Conservation (phyloP, 2,888 invertebrate species). For the Pegoplata infirma region DNA sequence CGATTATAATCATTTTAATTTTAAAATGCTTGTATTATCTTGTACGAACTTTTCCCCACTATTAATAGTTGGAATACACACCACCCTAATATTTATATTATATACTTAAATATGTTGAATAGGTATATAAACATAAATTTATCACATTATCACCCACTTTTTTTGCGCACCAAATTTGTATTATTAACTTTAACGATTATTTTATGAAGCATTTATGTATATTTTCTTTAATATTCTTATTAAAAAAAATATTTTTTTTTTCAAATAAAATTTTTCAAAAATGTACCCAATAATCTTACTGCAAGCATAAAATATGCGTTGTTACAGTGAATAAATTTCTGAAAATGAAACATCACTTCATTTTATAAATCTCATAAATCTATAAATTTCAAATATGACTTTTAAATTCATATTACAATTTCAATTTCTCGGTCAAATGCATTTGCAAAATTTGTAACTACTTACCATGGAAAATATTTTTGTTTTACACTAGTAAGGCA, state of each 20-base stretch:
- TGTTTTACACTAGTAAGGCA: no score
- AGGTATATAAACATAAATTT: neutral
- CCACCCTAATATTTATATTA: no score
- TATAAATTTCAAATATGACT: constrained; percentile 41
- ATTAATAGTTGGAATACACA: no score
- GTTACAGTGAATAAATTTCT: neutral
- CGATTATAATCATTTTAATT: no score
- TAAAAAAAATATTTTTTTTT: no score
- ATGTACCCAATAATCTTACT: neutral
- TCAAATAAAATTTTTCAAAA: neutral
- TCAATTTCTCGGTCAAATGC: constrained; percentile 64
- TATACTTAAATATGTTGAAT: no score
- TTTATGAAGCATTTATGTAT: neutral
- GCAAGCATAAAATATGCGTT: neutral
- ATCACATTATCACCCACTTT: neutral
- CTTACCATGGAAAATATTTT: no score
- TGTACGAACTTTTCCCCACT: no score
- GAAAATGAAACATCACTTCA: neutral
- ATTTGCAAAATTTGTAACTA: no score
- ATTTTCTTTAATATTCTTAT: neutral
- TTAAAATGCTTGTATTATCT: no score
- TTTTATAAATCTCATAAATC: constrained; percentile 57
- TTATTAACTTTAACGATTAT: neutral
- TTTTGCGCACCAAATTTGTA: neutral
- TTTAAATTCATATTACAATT: constrained; percentile 39